phyloP scores from a whole-genome alignment of 2,113 vertebrate species.

The Anser brachyrhynchus region DNA sequence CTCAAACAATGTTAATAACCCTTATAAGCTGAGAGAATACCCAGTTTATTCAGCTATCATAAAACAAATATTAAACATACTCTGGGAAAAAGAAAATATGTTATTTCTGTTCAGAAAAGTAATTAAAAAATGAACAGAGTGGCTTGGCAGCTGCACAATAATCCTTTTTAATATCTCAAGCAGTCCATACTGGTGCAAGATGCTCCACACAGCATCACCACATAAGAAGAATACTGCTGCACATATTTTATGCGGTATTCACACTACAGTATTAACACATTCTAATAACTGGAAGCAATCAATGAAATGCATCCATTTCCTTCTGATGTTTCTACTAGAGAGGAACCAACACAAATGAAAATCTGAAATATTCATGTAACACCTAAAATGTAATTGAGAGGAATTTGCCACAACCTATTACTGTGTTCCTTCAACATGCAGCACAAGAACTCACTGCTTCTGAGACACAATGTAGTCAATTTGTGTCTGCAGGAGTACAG shows the following conservation, averaged over 20 bases:
- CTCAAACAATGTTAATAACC: constrained; percentile 64
- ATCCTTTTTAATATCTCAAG: background rate
- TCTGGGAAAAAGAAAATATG: constrained; percentile 38
- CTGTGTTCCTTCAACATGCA: background rate
- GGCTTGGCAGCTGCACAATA: constrained; percentile 42
- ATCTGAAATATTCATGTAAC: background rate
- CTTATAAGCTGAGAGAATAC: constrained; percentile 56
- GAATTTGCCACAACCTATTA: background rate
- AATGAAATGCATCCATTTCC: background rate
- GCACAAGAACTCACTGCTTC: background rate
- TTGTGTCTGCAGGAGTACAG: background rate
- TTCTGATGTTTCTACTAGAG: background rate
- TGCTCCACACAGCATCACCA: background rate
- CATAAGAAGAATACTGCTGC: background rate
- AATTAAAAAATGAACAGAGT: constrained; percentile 54
- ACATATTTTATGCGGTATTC: background rate
- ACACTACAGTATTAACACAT: background rate
- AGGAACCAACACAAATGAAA: background rate
- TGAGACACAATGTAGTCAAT: background rate
- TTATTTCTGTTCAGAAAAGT: constrained; percentile 49
- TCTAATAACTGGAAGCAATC: background rate
- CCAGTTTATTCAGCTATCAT: constrained; percentile 50
- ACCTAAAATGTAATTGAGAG: background rate
- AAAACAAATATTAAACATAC: constrained; percentile 65
- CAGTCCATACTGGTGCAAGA: background rate